Evolutionary conservation across 2,797 vertebrate species (phyloP), one percentile per base, ranked within the genome.

Genomic region (Hoplostethus atlanticus): DNA sequence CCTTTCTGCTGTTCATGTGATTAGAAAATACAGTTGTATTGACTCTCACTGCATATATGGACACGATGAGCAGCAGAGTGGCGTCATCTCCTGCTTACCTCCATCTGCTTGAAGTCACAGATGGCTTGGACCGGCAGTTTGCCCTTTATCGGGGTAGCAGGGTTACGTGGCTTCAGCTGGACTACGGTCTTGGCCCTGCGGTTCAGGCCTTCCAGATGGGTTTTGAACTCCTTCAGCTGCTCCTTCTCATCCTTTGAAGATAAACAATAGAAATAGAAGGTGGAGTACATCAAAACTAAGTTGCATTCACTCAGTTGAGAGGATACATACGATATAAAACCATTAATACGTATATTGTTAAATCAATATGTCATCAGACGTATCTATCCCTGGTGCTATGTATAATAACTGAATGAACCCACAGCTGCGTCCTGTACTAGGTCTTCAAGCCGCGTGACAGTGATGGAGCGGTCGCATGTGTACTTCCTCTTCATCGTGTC

Each of bases 41-140:
- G 8, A 17, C 6, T 51, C 25, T 51, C 9, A 10, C 4, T 51
- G 3, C 17, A 21, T 8, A 25, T 9, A 21, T 51, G n/a, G 48
- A 51, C 7, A 11, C 17, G 9, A 10, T 54, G 8, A 12, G 25
- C 17, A 52, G 4, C 58, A 47, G 2, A 3, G 11, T 1, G 17
- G 30, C 9, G 47, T 42, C 64, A 1, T 64, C 1, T 47, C 6
- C 7, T 0, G 17, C 87, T 81, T 71, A 97, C 97, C 96, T 98
- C 97, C 93, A 96, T 92, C 85, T 98, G 97, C 79, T 96, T 97
- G 91, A 97, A 98, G 94, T 98, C 97, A 0, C 97, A 98, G 47
- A 96, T 96, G 0, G 97, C 96, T 87, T 95, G 94, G 67, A 97
- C 1, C 0, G 94, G 95, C 62, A 92, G 83, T 0, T 89, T 94